Evolutionary conservation across 2,113 vertebrate species (phyloP), one percentile per base, ranked within the genome.

Genomic region (Daboia siamensis): DNA sequence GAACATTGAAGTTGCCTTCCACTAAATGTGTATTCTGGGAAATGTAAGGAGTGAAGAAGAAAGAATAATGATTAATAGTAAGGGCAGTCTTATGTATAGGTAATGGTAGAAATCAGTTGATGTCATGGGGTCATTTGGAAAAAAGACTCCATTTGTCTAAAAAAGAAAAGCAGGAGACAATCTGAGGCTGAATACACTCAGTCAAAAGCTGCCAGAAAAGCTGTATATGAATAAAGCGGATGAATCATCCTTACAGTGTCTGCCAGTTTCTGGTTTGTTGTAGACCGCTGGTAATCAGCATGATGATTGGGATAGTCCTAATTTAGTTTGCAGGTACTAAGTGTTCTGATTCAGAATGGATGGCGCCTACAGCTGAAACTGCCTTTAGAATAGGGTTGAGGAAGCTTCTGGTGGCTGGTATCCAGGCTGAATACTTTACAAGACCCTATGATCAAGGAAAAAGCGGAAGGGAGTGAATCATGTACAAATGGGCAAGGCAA

Each of bases 91-190:
- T 7, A 23, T 9, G 29, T 54, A 90, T 61, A 52, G n/a, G 20
- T 90, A n/a, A n/a, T 61, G 46, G 33, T 44, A 84, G 54, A 80
- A 69, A 93, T 86, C 61, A 86, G 15, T 44, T 86, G 46, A 57
- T 61, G 54, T 54, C 59, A 86, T 85, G 44, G 87, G 8, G 29
- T 86, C n/a, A 86, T 86, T 90, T 52, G 56, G 44, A 86, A 55
- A 20, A 20, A 29, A 56, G n/a, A 64, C n/a, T 64, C 44, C 13
- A 64, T 90, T 90, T 93, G 54, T 90, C 15, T 64, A 86, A 56
- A 61, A 90, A 48, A 61, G 56, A 86, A 90, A 46, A 64, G 56
- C 29, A 86, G 88, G 92, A 64, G 74, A 93, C n/a, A 20, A 86
- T 64, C 88, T 86, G 84, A 90, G 56, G n/a, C 56, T 64, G 74